Conservation (phyloP, 2,888 invertebrate genomes). For the Abrostola tripartita region DNA sequence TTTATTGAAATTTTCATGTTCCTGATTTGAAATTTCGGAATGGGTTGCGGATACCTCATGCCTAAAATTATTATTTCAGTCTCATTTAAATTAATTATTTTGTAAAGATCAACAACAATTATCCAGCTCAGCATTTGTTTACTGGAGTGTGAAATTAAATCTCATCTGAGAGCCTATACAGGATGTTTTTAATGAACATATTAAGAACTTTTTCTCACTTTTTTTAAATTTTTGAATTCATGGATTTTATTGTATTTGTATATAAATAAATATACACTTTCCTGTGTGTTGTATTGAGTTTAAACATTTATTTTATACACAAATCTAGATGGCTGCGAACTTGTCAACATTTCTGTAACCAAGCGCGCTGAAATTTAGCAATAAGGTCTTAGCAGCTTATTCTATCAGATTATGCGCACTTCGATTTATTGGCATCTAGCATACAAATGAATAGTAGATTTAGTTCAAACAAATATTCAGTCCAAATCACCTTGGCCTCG, state of each 20-base stretch:
- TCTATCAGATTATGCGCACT: too few species aligned
- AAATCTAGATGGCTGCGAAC: too few species aligned
- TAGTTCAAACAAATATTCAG: background rate
- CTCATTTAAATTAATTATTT: slow-evolving; percentile 4
- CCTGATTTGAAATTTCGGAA: too few species aligned
- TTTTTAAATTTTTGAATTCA: too few species aligned
- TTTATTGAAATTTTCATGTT: too few species aligned
- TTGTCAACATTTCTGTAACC: too few species aligned
- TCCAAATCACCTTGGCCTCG: background rate
- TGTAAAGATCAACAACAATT: slow-evolving; percentile 10
- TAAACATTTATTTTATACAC: too few species aligned
- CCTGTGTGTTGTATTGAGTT: too few species aligned
- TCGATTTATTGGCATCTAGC: background rate
- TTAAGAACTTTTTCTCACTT: background rate
- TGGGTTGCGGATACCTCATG: background rate
- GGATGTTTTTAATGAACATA: background rate
- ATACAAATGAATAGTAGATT: background rate
- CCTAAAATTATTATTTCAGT: slow-evolving; percentile 2
- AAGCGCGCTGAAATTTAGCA: too few species aligned
- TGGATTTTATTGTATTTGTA: too few species aligned
- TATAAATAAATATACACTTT: too few species aligned
- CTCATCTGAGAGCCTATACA: slow-evolving; percentile 20
- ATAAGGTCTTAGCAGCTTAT: too few species aligned
- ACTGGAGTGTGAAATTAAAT: slow-evolving; percentile 22
- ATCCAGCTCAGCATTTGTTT: slow-evolving; percentile 7